phyloP scores from a whole-genome alignment of 2,888 invertebrate genomes.

The Choristoneura rosaceana region DNA sequence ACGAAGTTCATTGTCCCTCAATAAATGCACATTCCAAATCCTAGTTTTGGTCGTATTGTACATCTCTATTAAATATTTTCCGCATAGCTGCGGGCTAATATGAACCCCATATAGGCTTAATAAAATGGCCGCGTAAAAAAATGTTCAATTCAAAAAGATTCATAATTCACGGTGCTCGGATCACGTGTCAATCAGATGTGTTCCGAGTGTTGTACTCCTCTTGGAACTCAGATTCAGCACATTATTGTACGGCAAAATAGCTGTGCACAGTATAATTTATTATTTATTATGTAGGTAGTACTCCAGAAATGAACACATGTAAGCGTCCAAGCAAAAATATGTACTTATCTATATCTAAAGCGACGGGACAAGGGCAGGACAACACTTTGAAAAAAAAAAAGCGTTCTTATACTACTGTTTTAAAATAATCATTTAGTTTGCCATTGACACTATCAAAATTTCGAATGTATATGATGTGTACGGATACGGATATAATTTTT shows the following conservation, averaged over 20 bases:
- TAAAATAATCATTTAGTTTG: too few relatives aligned
- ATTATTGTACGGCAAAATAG: neutral
- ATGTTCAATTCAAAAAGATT: conserved; percentile 65
- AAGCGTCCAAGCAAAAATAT: too few relatives aligned
- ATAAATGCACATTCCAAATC: conserved; percentile 58
- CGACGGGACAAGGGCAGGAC: too few relatives aligned
- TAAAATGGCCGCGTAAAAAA: conserved; percentile 72
- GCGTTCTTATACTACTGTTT: too few relatives aligned
- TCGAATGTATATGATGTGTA: too few relatives aligned
- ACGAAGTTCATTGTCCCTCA: conserved; percentile 49
- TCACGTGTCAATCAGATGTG: conserved; percentile 83
- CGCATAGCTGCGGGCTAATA: conserved; percentile 74
- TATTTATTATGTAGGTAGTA: too few relatives aligned
- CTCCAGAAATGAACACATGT: too few relatives aligned
- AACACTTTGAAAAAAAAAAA: too few relatives aligned
- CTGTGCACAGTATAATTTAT: too few relatives aligned
- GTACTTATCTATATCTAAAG: too few relatives aligned
- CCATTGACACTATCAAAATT: too few relatives aligned
- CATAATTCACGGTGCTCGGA: conserved; percentile 69
- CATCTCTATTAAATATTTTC: conserved; percentile 78
- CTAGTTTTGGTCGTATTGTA: conserved; percentile 60
- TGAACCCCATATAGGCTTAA: conserved; percentile 70
- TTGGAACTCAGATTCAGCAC: conserved; percentile 1
- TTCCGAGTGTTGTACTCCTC: conserved; percentile 20
- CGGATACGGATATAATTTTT: too few relatives aligned